Percentiles rank a stretch among this genome's conserved stretches.
Conservation (phyloP, 2,113 vertebrate genomes). For the Cercocebus atys region DNA sequence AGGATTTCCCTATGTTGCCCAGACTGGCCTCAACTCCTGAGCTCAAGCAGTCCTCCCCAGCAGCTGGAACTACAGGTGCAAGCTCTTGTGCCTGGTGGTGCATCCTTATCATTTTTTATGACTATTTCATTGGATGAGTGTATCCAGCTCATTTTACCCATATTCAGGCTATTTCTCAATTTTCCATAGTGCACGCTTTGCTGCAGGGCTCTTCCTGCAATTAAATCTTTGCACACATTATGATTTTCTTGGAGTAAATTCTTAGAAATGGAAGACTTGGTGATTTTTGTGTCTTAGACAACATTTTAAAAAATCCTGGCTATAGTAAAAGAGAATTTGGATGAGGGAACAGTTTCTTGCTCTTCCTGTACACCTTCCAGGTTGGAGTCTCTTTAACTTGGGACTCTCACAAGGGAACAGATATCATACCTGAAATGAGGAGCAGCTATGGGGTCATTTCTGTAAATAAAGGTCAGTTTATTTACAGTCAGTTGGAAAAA, state of each 20-base stretch:
- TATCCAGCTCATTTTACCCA: neutral
- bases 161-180: neutral
- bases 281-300: neutral
- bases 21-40: neutral
- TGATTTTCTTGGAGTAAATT: neutral
- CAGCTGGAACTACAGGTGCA: neutral
- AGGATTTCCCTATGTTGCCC: neutral
- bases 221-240: neutral
- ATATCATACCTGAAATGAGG: neutral
- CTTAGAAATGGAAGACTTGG: neutral
- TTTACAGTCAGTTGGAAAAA: neutral
- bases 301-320: neutral
- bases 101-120: neutral
- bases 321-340: neutral
- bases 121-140: neutral
- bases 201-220: neutral
- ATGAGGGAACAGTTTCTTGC: neutral
- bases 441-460: neutral
- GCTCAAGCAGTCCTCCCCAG: neutral
- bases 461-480: neutral
- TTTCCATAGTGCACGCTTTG: neutral
- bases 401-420: neutral
- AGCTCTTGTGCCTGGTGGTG: neutral
- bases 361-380: neutral
- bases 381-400: neutral